These are phyloP conservation scores for Bagarius yarrelli DNA, from an alignment of 2,113 vertebrate species.

Conservation along the genomic window DNA sequence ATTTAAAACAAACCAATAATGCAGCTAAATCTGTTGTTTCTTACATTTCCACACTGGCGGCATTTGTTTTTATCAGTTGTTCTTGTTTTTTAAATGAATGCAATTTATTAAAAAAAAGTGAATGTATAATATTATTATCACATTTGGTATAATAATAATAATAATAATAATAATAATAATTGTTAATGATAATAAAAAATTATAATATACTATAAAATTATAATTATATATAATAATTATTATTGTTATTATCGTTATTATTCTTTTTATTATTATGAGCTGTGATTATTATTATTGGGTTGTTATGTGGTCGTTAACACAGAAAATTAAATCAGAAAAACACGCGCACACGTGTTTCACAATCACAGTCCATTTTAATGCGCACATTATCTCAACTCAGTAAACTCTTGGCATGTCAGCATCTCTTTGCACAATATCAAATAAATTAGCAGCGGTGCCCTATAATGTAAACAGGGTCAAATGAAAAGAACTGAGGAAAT, in stretches of 20 bases:
- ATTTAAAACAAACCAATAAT: background rate
- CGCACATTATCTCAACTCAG: conserved; percentile 77
- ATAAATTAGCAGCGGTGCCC: conserved; percentile 72
- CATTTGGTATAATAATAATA: too few relatives aligned
- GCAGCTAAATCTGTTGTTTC: background rate
- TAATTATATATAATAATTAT: background rate
- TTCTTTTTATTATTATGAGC: background rate
- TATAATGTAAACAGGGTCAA: conserved; percentile 40
- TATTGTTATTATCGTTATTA: background rate
- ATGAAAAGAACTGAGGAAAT: background rate
- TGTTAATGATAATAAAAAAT: too few relatives aligned
- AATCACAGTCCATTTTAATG: conserved; percentile 74
- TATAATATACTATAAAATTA: background rate
- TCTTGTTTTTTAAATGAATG: too few relatives aligned
- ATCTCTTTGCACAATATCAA: conserved; percentile 68
- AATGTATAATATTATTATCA: too few relatives aligned
- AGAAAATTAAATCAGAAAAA: conserved; percentile 3
- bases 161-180: too few relatives aligned
- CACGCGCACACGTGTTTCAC: conserved; percentile 36
- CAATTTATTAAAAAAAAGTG: too few relatives aligned
- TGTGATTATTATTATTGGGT: background rate
- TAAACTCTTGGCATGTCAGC: conserved; percentile 79
- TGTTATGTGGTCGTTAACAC: background rate
- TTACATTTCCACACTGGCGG: too few relatives aligned
- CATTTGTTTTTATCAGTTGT: too few relatives aligned